Percentiles rank a stretch among this genome's conserved stretches.
Conservation (phyloP, 2,797 vertebrate species). For the Epinephelus malabaricus region DNA sequence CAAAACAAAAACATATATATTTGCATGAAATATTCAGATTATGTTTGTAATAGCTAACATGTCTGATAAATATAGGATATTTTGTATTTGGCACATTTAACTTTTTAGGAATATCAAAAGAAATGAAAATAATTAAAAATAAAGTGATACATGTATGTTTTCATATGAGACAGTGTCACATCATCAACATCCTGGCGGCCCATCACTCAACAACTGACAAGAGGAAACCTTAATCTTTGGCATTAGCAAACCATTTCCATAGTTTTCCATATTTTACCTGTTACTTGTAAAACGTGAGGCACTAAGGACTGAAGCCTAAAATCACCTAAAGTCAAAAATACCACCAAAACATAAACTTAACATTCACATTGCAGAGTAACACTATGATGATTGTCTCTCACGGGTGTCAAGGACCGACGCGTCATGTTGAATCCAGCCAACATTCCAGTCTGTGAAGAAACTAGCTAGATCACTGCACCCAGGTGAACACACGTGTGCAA, state of each 20-base stretch:
- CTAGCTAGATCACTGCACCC: slow-evolving; percentile 42
- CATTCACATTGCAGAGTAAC: slow-evolving; percentile 56
- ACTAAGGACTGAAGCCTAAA: slow-evolving; percentile 25
- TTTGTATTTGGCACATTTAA: slow-evolving; percentile 33
- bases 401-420: slow-evolving; percentile 36
- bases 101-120: slow-evolving; percentile 32
- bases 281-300: slow-evolving; percentile 38
- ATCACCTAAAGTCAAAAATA: slow-evolving; percentile 25
- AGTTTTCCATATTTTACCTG: slow-evolving; percentile 8
- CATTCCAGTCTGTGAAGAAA: slow-evolving; percentile 61
- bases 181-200: slow-evolving; percentile 21
- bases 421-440: slow-evolving; percentile 77
- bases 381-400: slow-evolving; percentile 47
- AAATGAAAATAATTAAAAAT: slow-evolving; percentile 29
- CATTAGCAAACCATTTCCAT: slow-evolving; percentile 15
- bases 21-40: slow-evolving; percentile 39
- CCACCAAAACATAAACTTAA: slow-evolving; percentile 32
- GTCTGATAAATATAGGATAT: slow-evolving; percentile 39
- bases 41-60: slow-evolving; percentile 26
- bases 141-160: slow-evolving; percentile 40
- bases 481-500: slow-evolving; percentile 39
- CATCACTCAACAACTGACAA: slow-evolving; percentile 16
- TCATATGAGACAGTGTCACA: slow-evolving; percentile 50
- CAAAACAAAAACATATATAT: slow-evolving; percentile 29
- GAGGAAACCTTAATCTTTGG: slow-evolving; percentile 16